These are phyloP conservation scores for Cheilosia variabilis DNA, from an alignment of 2,888 invertebrate species.

Conservation along the genomic window DNA sequence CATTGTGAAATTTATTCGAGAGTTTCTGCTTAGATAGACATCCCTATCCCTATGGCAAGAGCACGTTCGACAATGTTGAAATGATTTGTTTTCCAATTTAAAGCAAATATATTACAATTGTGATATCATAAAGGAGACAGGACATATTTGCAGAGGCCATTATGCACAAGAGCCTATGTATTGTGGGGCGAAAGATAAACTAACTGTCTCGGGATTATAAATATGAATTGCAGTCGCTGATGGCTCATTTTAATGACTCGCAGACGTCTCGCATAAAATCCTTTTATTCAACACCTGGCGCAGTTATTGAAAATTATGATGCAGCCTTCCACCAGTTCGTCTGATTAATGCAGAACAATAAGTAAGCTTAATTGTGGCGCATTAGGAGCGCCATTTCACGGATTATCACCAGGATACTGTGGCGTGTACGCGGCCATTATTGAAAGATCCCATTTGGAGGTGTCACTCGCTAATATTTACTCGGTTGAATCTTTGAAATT, in stretches of 20 bases:
- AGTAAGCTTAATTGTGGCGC: conserved; percentile 49
- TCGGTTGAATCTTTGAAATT: conserved; percentile 36
- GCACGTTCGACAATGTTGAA: conserved; percentile 43
- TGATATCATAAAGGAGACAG: conserved; percentile 14
- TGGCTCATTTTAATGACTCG: neutral
- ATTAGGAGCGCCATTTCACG: conserved; percentile 20
- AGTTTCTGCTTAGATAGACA: conserved; percentile 13
- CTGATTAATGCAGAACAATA: conserved; percentile 50
- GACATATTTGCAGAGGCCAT: conserved; percentile 23
- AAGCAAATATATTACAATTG: conserved; percentile 53
- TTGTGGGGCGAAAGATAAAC: neutral
- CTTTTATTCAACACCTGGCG: conserved; percentile 45
- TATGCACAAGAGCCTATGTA: neutral
- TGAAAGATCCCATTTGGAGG: conserved; percentile 24
- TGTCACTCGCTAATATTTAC: conserved; percentile 37
- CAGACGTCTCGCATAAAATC: conserved; percentile 11
- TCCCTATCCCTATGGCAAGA: conserved; percentile 19
- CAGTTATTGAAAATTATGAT: conserved; percentile 55
- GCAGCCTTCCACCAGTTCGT: conserved; percentile 10
- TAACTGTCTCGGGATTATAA: neutral
- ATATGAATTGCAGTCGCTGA: neutral
- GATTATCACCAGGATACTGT: conserved; percentile 14
- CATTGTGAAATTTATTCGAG: conserved; percentile 49
- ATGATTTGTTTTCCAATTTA: conserved; percentile 28
- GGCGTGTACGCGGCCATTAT: conserved; percentile 13